phyloP scores from a whole-genome alignment of 2,113 vertebrate genomes.

The Antigone vipio region DNA sequence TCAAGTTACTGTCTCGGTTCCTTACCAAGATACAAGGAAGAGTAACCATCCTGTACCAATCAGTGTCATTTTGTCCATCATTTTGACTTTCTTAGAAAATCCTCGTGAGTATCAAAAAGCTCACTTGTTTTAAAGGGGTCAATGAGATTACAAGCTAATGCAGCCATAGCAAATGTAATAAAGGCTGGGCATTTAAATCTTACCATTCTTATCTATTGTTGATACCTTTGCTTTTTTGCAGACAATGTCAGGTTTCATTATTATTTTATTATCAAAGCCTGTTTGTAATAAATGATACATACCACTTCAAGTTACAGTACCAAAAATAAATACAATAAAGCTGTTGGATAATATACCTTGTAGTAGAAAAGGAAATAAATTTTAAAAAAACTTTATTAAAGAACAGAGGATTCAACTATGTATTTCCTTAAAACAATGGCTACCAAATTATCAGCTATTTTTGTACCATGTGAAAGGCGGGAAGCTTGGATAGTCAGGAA shows the following conservation, averaged over 20 bases:
- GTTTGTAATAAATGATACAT: not conserved
- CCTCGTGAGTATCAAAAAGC: not conserved
- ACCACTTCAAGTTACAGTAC: not conserved
- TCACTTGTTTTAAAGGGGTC: not conserved
- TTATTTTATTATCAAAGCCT: not conserved
- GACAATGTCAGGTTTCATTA: not conserved
- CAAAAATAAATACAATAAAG: not conserved
- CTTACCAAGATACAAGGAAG: not conserved
- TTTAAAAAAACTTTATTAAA: not conserved
- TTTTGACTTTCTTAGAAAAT: not conserved
- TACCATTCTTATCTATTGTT: not conserved
- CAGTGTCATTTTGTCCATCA: not conserved
- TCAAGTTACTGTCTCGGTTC: not conserved
- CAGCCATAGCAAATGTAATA: not conserved
- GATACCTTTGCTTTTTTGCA: not conserved
- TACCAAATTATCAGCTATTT: not conserved
- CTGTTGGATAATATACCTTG: not conserved
- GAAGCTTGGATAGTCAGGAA: not conserved
- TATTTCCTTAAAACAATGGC: not conserved
- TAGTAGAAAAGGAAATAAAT: not conserved
- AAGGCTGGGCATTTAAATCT: not conserved
- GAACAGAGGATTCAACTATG: not conserved
- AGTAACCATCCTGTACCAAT: not conserved
- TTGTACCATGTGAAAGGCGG: fast-evolving
- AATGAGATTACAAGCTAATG: not conserved